Percentiles rank a stretch among this genome's conserved stretches.
phyloP scores from a whole-genome alignment of 2,113 vertebrate species.

The Delphinus delphis region DNA sequence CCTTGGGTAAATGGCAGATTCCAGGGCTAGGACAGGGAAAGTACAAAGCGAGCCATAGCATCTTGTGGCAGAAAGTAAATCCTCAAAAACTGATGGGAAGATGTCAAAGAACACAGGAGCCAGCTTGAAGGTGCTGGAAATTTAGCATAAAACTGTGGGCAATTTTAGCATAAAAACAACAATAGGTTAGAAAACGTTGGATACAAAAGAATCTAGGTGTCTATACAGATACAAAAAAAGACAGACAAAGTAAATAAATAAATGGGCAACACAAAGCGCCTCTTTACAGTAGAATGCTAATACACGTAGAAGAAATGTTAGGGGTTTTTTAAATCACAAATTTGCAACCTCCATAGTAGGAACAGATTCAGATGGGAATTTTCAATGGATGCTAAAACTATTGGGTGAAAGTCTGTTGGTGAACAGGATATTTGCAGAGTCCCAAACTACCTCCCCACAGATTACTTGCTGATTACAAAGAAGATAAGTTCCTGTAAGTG shows the following conservation, averaged over 20 bases:
- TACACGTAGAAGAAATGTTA: neutral
- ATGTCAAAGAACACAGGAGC: neutral
- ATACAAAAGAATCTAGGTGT: neutral
- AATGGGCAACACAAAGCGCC: neutral
- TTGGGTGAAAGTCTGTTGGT: neutral
- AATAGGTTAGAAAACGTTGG: neutral
- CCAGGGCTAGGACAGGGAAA: neutral
- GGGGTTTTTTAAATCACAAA: neutral
- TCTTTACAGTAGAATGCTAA: neutral
- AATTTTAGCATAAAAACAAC: neutral
- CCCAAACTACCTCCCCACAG: neutral
- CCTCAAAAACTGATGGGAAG: neutral
- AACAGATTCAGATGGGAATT: neutral
- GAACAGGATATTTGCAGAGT: neutral
- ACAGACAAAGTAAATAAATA: neutral
- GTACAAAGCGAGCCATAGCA: neutral
- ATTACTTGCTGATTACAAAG: slow-evolving; percentile 2
- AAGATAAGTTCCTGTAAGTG: neutral
- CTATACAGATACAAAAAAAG: neutral
- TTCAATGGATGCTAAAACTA: slow-evolving; percentile 12
- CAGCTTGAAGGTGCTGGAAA: neutral
- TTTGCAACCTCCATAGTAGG: neutral
- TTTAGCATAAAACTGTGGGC: neutral
- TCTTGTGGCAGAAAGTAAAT: slow-evolving; percentile 1
- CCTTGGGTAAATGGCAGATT: neutral